These are phyloP conservation scores for Phymanthus crucifer DNA, from an alignment of 92 coral and sea anemone species.

Conservation along the genomic window DNA sequence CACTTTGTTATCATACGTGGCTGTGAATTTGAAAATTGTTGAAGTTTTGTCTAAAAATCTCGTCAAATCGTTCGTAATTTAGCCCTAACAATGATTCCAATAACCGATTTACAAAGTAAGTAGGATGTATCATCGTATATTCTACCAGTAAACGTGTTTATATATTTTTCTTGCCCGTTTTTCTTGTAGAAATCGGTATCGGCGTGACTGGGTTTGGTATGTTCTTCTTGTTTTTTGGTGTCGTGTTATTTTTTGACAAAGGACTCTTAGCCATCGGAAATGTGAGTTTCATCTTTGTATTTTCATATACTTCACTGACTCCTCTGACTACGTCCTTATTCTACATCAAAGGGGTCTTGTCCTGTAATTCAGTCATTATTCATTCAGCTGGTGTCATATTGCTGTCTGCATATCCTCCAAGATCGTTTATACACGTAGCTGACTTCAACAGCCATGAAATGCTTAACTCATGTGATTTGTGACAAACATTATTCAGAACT, in stretches of 20 bases:
- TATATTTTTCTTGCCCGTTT: constrained; percentile 4
- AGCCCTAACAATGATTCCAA: constrained; percentile 76
- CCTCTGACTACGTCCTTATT: not conserved
- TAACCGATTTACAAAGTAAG: constrained; percentile 97
- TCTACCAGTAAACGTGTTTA: not conserved
- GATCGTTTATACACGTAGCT: not conserved
- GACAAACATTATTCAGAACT: no score
- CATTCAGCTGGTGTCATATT: not conserved
- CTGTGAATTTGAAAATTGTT: constrained; percentile 25
- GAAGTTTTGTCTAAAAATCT: constrained; percentile 3
- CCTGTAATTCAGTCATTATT: no score
- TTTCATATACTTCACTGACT: not conserved
- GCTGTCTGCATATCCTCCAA: not conserved
- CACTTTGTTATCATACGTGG: constrained; percentile 51
- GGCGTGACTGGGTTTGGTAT: constrained; percentile 98
- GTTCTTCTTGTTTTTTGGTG: constrained; percentile 94
- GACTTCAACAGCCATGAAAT: no score
- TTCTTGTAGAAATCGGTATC: constrained; percentile 92
- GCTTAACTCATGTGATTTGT: no score
- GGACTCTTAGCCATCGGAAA: constrained; percentile 99
- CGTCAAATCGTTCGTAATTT: constrained; percentile 13
- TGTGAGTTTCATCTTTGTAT: constrained; percentile 63
- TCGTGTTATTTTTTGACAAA: constrained; percentile 93
- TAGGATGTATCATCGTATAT: not conserved
- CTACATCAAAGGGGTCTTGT: no score